Evolutionary conservation across 2,113 vertebrate species (phyloP).

Genomic region (Cardinalis cardinalis): DNA sequence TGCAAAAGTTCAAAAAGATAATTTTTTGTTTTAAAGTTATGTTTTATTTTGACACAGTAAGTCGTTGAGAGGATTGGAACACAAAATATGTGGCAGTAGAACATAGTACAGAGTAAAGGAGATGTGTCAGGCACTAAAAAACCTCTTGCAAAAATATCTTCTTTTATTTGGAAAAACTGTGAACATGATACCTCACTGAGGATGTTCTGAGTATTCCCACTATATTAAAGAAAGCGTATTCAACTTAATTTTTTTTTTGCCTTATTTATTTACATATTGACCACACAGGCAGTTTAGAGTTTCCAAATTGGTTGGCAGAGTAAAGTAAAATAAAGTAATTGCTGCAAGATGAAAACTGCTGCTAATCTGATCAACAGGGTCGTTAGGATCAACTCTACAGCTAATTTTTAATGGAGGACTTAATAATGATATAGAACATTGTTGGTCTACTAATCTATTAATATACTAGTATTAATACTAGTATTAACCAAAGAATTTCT

Average conservation of each 20-base stretch:
- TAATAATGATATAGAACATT: background rate
- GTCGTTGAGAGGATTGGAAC: background rate
- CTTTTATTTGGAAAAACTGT: background rate
- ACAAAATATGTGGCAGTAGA: background rate
- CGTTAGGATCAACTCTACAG: background rate
- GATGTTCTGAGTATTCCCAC: background rate
- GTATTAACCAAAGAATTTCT: background rate
- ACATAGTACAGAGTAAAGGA: background rate
- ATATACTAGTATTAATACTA: background rate
- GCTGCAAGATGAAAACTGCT: background rate
- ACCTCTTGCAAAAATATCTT: background rate
- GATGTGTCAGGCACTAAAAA: background rate
- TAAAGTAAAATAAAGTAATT: background rate
- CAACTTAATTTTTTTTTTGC: background rate
- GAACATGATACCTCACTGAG: background rate
- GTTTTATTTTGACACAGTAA: background rate
- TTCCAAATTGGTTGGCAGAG: background rate
- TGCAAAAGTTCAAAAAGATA: background rate
- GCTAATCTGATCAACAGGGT: background rate
- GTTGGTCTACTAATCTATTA: background rate
- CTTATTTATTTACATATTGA: background rate
- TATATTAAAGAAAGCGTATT: background rate
- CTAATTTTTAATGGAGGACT: background rate
- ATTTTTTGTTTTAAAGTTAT: background rate
- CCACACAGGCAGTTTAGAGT: background rate